These are phyloP conservation scores for Ptilonorhynchus violaceus DNA, from an alignment of 2,113 vertebrate species.

Conservation along the genomic window DNA sequence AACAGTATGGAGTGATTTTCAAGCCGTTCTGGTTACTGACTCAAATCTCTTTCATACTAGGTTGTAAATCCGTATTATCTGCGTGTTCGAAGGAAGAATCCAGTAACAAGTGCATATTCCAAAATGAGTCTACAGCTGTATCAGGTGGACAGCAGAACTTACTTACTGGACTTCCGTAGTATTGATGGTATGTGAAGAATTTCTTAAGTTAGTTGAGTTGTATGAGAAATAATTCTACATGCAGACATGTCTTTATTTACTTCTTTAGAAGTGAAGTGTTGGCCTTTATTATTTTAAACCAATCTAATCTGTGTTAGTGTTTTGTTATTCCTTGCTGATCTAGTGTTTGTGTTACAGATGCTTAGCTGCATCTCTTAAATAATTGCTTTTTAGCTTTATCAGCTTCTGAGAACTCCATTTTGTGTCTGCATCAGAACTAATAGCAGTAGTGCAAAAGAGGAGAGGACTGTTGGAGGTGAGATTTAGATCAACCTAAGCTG, in stretches of 20 bases:
- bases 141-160: constrained; percentile 97
- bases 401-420: not conserved
- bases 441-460: not conserved
- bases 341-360: not conserved
- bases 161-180: constrained; percentile 95
- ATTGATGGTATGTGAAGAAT: constrained; percentile 87
- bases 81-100: constrained; percentile 93
- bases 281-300: not conserved
- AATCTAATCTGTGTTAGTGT: not conserved
- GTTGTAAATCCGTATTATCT: constrained; percentile 97
- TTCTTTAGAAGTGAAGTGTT: not conserved
- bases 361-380: not conserved
- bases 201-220: not conserved
- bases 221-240: not conserved
- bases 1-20: not conserved
- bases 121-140: constrained; percentile 99
- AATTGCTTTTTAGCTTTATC: not conserved
- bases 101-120: constrained; percentile 88
- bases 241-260: not conserved
- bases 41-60: constrained; percentile 63
- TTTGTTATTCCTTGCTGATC: not conserved
- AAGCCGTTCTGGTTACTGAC: not conserved
- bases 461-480: not conserved
- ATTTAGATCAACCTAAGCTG: not conserved
- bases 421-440: not conserved